phyloP scores from a whole-genome alignment of 2,797 vertebrate genomes.

The Emydoidea blandingii region DNA sequence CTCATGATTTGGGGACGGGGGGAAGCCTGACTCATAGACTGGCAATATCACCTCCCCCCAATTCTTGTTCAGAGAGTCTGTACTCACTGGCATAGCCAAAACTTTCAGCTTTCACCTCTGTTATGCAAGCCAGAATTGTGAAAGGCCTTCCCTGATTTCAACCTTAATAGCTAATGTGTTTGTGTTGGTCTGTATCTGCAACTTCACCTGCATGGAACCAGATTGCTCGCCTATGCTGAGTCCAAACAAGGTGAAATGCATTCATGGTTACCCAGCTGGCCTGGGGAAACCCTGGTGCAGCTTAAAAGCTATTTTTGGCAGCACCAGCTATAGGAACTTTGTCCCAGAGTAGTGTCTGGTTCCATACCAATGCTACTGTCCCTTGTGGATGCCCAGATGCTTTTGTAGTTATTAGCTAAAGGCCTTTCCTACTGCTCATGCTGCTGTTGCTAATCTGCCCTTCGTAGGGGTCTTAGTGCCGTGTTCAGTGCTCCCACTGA shows the following conservation, averaged over 20 bases:
- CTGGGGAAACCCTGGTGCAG: not conserved
- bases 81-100: not conserved
- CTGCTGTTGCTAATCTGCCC: not conserved
- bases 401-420: not conserved
- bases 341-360: rapidly evolving
- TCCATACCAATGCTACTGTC: not conserved
- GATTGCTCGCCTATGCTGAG: slow-evolving; percentile 2
- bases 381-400: not conserved
- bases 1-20: not conserved
- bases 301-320: not conserved
- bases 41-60: not conserved
- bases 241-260: slow-evolving; percentile 4
- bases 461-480: not conserved
- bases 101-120: not conserved
- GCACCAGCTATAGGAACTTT: not conserved
- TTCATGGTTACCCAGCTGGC: not conserved
- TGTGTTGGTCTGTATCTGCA: not conserved
- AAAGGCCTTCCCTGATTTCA: not conserved
- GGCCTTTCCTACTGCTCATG: not conserved
- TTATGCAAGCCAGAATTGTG: rapidly evolving
- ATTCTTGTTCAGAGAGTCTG: not conserved
- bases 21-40: not conserved
- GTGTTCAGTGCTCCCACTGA: not conserved
- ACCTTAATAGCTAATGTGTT: not conserved
- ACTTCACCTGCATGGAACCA: not conserved